Percentiles rank a stretch among this genome's conserved stretches.
These are phyloP conservation scores for Piscicola geometra DNA, from an alignment of 2,888 invertebrate genomes.

Conservation along the genomic window DNA sequence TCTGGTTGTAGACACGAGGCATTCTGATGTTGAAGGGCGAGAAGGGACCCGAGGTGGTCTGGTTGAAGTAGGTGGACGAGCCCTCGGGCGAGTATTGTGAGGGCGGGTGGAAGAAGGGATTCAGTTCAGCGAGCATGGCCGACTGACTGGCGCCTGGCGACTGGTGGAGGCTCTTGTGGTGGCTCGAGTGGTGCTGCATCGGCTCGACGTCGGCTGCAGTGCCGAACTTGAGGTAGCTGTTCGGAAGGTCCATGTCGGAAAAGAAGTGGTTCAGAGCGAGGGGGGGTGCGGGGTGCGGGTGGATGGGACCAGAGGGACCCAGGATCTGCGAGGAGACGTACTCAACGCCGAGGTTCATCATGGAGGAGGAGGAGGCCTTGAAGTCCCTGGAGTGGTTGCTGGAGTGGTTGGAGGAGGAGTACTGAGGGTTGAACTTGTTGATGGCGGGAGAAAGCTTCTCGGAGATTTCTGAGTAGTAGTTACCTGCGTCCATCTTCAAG, in stretches of 20 bases:
- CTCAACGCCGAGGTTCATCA: constrained; percentile 25
- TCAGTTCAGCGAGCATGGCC: constrained; percentile 27
- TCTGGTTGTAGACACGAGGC: constrained; percentile 31
- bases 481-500: not conserved
- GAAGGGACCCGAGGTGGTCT: constrained; percentile 25
- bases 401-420: not conserved
- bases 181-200: constrained; percentile 24
- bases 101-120: constrained; percentile 32
- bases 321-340: constrained; percentile 29
- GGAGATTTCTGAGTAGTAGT: constrained; percentile 8
- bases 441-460: not conserved
- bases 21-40: constrained; percentile 33
- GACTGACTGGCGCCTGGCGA: constrained; percentile 12
- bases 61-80: constrained; percentile 23
- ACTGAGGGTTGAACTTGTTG: constrained; percentile 25
- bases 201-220: not conserved
- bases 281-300: constrained; percentile 13
- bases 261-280: constrained; percentile 30
- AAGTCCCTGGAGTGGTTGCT: not conserved
- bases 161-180: constrained; percentile 26
- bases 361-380: not conserved
- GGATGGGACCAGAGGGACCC: constrained; percentile 27
- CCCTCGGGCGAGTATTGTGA: constrained; percentile 27
- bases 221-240: constrained; percentile 29
- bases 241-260: constrained; percentile 32